Evolutionary conservation across 2,888 invertebrate species (phyloP), one percentile per base, ranked within the genome.

Genomic region (Resseliella maxima): DNA sequence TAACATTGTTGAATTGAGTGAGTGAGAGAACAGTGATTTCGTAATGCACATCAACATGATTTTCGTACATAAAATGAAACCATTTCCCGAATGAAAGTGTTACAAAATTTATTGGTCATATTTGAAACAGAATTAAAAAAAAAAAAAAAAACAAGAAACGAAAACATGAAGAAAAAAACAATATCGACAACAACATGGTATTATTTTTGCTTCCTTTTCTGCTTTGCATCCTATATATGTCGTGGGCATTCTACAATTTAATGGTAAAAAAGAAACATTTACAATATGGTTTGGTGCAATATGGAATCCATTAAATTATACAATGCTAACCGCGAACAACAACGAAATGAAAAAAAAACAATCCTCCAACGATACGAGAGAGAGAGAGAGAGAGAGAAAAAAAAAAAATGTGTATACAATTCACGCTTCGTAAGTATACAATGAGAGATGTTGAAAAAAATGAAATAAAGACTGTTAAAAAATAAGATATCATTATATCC

Each of bases 41-140:
- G 38, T 83, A 38, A 38, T 83, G 83, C 38, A 83, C 36, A 83
- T 38, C 36, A 24, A 83, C 38, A 38, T 38, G 38, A 83, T n/a
- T 83, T 38, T 12, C 24, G 72, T 12, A 38, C 83, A 38, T 83
- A 36, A 59, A 59, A n/a, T 24, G 5, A 24, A 59, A 50, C 50
- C 59, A 1, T 5, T 38, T 83, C n/a, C 10, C 83, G n/a, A 83
- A 36, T 83, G 83, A 83, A 83, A 38, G 83, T 83, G 83, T 83
- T 83, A 83, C 38, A 83, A 36, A 83, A 83, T 83, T 83, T 83
- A 83, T 83, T 38, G 83, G 24, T 83, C 64, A 31, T 31, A 64
- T 64, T 64, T 21, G 50, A 50, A 50, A n/a, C n/a, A n/a, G n/a
- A n/a, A n/a, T 12, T 8, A 41, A 41, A 41, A 41, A 41, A 41